These are phyloP conservation scores for Crambe crambe DNA, from an alignment of 37 sponge, comb jelly and placozoan species.

Conservation along the genomic window DNA sequence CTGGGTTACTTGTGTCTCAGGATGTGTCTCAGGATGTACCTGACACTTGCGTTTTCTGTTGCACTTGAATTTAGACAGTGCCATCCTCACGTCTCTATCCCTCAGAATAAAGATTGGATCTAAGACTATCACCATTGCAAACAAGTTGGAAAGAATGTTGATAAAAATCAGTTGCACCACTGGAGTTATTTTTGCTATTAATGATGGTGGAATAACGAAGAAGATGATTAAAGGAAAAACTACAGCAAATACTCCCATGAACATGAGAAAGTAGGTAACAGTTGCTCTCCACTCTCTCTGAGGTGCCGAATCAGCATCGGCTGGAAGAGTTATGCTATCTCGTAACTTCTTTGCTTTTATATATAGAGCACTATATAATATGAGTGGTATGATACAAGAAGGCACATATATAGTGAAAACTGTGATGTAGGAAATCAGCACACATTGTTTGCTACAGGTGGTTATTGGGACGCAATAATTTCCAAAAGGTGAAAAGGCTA, in stretches of 20 bases:
- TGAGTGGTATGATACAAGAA: background rate
- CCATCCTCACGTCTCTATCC: background rate
- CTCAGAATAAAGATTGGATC: background rate
- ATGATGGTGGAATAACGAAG: background rate
- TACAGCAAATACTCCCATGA: background rate
- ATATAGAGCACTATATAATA: background rate
- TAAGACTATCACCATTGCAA: background rate
- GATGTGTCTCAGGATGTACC: too few species aligned
- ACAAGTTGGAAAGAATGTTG: too few species aligned
- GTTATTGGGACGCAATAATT: background rate
- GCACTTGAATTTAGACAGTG: background rate
- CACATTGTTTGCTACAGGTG: too few species aligned
- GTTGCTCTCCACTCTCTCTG: background rate
- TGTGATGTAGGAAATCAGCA: too few species aligned
- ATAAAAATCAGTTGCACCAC: too few species aligned
- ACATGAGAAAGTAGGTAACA: background rate
- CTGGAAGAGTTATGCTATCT: too few species aligned
- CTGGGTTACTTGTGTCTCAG: too few species aligned
- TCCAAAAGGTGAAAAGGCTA: background rate
- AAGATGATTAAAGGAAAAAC: background rate
- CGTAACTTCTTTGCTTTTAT: background rate
- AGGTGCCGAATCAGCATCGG: too few species aligned
- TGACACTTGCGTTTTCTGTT: too few species aligned
- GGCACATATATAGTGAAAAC: too few species aligned
- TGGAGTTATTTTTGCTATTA: background rate